Percentiles rank a stretch among this genome's conserved stretches.
Conservation (phyloP, 2,797 vertebrate genomes). For the Phataginus tricuspis region DNA sequence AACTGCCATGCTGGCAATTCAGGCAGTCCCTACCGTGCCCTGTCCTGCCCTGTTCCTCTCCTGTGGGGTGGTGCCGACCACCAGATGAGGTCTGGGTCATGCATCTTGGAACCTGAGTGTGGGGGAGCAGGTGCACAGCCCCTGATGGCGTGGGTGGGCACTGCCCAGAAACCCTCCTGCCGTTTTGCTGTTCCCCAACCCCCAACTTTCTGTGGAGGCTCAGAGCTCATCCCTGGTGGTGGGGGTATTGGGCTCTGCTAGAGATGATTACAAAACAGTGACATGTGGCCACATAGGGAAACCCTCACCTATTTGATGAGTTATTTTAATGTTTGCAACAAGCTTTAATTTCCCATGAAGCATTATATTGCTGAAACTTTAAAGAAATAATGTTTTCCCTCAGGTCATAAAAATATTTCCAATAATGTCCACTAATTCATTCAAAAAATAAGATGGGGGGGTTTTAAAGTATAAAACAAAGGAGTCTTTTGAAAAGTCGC, state of each 20-base stretch:
- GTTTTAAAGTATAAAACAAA: not conserved
- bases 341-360: not conserved
- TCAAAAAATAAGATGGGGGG: not conserved
- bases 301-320: not conserved
- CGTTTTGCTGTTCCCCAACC: no score
- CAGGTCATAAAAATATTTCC: not conserved
- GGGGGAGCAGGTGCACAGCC: not conserved
- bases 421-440: not conserved
- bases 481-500: not conserved
- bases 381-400: not conserved
- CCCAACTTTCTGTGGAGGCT: not conserved
- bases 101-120: rapidly evolving
- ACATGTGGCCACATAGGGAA: not conserved
- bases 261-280: not conserved
- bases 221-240: not conserved
- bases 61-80: no score
- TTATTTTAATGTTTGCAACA: not conserved
- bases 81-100: not conserved
- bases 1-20: not conserved
- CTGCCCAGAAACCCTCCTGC: no score
- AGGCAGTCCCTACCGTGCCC: not conserved
- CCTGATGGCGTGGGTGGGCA: no score
- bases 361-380: not conserved
- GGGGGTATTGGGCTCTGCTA: not conserved
- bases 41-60: not conserved